phyloP scores from a whole-genome alignment of 2,113 vertebrate species.

The Dryoscopus gambensis region DNA sequence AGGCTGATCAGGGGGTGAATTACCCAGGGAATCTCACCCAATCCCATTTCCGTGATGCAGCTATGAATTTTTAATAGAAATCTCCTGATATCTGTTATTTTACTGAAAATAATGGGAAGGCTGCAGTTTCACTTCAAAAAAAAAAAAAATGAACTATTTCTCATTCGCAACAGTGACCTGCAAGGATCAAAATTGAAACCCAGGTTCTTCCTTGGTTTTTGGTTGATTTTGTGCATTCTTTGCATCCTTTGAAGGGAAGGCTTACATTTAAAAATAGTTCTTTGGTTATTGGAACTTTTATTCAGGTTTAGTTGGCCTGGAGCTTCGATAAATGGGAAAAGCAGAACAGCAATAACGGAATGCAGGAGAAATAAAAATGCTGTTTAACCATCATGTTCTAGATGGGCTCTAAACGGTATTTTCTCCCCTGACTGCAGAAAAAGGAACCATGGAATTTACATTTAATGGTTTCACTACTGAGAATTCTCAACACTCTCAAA shows the following conservation, averaged over 20 bases:
- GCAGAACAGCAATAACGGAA: background rate
- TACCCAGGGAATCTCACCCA: background rate
- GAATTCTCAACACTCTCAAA: background rate
- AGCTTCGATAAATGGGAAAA: constrained; percentile 8
- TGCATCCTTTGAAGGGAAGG: background rate
- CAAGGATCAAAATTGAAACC: background rate
- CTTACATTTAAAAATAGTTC: background rate
- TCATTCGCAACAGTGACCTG: background rate
- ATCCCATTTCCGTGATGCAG: background rate
- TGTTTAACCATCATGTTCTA: background rate
- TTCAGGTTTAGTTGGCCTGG: background rate
- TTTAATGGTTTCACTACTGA: background rate
- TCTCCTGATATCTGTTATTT: background rate
- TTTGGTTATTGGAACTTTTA: background rate
- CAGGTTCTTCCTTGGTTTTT: background rate
- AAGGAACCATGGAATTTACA: background rate
- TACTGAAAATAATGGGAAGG: background rate
- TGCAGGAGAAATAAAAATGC: background rate
- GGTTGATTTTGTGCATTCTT: background rate
- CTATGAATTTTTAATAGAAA: background rate
- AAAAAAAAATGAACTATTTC: background rate
- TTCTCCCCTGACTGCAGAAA: background rate
- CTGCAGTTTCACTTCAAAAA: background rate
- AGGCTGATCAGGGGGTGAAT: background rate
- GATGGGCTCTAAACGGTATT: background rate